Evolutionary conservation across 2,113 vertebrate genomes (phyloP), one percentile per base, ranked within the genome.

Genomic region (Passer montanus): DNA sequence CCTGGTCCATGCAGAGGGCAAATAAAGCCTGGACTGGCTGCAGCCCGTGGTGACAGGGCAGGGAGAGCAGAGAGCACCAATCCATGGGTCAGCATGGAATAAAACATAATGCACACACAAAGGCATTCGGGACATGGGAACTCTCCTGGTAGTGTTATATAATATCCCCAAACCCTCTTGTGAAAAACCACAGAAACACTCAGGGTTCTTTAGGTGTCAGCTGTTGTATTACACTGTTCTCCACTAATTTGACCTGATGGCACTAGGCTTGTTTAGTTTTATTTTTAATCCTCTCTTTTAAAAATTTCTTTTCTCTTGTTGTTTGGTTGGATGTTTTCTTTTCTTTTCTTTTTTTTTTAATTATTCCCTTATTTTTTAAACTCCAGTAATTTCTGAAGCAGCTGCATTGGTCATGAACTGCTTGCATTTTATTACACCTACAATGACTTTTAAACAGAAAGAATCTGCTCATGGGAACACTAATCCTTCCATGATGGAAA

Each of bases 401-500:
- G 78, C 68, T 97, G 79, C 91, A 93, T 37, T 96, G 95, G 93
- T 97, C 95, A 95, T 90, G 92, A 97, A 94, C 96, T 94, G 84
- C 83, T 96, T 95, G 52, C 69, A 93, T 96, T 97, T 97, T 97
- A 96, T 97, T 93, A 95, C 55, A 97, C 87, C 85, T 95, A 89
- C 78, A 94, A 89, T 62, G 73, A 95, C 90, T 97, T 97, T 97
- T 97, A 96, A 97, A 97, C 43, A 96, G 76, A 95, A 96, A 87
- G 87, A 93, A 84, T 79, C 66, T 81, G 66, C 93, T 96, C 83
- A 15, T 91, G 86, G 95, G 96, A 97, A 83, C 33, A 12, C 49
- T 97, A 97, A 97, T 97, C 75, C 66, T 93, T 97, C 91, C 85
- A 94, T 97, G 97, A 96, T 84, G 96, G 91, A 97, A 98, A 97